Conservation (phyloP, 2,888 invertebrate genomes). For the Agrochola litura region DNA sequence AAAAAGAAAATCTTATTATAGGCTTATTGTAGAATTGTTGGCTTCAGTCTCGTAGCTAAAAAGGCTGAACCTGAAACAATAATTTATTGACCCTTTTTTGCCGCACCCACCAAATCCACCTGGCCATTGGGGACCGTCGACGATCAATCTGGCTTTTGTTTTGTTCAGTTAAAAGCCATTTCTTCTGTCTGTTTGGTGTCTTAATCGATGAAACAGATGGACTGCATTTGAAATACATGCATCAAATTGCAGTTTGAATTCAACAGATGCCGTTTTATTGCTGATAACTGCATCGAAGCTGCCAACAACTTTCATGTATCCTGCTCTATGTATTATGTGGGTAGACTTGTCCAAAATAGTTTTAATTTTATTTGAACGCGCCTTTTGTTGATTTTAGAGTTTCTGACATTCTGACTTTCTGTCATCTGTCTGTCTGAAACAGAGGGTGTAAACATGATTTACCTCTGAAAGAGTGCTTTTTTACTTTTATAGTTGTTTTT, state of each 20-base stretch:
- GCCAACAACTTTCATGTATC: neutral
- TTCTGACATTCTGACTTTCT: slow-evolving; percentile 36
- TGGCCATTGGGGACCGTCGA: neutral
- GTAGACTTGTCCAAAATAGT: too few species aligned
- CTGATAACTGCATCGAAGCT: neutral
- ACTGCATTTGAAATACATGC: neutral
- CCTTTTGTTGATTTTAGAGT: slow-evolving; percentile 28
- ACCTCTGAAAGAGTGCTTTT: slow-evolving; percentile 71
- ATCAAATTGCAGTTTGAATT: neutral
- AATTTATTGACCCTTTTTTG: neutral
- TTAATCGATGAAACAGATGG: neutral
- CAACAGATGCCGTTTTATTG: neutral
- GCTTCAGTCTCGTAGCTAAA: neutral
- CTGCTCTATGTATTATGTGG: neutral
- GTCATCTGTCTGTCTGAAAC: slow-evolving; percentile 68
- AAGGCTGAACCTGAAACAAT: too few species aligned
- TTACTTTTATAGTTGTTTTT: slow-evolving; percentile 71
- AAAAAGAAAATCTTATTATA: neutral
- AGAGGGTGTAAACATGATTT: slow-evolving; percentile 85
- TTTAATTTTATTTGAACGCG: slow-evolving; percentile 65
- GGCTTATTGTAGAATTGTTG: neutral
- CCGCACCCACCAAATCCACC: neutral
- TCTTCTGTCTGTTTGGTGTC: neutral
- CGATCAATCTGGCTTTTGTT: slow-evolving; percentile 5
- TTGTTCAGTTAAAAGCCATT: too few species aligned